Evolutionary conservation across 2,888 invertebrate species (phyloP).

Genomic region (Diaphora mendica): DNA sequence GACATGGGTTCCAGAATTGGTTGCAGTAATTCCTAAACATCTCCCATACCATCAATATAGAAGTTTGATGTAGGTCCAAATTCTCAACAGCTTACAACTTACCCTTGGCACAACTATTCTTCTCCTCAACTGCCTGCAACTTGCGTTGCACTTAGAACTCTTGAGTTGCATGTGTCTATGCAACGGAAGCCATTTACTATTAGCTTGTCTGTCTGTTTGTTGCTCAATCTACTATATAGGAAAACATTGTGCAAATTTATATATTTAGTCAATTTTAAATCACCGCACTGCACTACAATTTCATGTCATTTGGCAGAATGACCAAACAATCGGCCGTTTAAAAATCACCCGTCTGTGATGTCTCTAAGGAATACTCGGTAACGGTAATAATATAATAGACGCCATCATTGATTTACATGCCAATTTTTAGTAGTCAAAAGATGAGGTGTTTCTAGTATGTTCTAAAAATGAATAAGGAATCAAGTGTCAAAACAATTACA

Average conservation of each 20-base stretch:
- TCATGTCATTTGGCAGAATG: neutral
- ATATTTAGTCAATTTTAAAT: neutral
- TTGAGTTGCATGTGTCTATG: too few species aligned
- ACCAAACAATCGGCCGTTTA: neutral
- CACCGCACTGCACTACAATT: neutral
- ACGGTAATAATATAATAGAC: neutral
- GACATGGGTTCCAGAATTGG: neutral
- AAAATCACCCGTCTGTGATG: neutral
- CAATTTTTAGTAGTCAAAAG: neutral
- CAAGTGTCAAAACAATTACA: neutral
- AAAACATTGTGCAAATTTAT: neutral
- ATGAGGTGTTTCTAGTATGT: neutral
- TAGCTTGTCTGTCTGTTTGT: too few species aligned
- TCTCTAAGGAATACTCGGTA: neutral
- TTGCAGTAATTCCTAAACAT: neutral
- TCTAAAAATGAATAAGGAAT: neutral
- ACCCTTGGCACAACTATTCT: too few species aligned
- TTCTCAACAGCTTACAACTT: too few species aligned
- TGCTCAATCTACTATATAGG: neutral
- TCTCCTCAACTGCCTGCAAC: neutral
- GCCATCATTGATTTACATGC: neutral
- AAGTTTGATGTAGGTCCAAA: too few species aligned
- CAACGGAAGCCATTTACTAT: too few species aligned
- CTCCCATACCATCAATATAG: neutral
- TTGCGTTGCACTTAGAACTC: neutral